Percentiles rank a stretch among this genome's conserved stretches.
phyloP scores from a whole-genome alignment of 2,888 invertebrate species.

The Lithophane leautieri region DNA sequence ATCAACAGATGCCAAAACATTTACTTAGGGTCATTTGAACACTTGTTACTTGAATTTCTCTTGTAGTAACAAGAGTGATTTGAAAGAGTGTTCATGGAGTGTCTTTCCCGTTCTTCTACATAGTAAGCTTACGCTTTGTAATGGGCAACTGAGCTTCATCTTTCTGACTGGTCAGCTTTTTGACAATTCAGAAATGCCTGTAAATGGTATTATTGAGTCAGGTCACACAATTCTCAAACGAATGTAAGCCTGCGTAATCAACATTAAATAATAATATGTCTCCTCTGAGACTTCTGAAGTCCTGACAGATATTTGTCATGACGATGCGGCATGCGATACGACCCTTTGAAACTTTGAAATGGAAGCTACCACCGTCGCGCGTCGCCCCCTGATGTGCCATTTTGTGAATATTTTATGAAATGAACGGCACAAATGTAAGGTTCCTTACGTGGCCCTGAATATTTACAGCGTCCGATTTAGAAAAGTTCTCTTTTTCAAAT shows the following conservation, averaged over 20 bases:
- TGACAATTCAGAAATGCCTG: not conserved
- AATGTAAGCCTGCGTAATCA: not conserved
- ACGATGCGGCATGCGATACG: not conserved
- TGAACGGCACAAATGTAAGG: not conserved
- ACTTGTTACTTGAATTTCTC: not conserved
- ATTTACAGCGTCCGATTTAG: constrained; percentile 8
- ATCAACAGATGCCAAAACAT: not conserved
- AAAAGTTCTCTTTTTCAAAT: not conserved
- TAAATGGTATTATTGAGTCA: not conserved
- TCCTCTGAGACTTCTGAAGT: not conserved
- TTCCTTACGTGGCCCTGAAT: not conserved
- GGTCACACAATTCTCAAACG: not conserved
- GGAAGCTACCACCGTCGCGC: not conserved
- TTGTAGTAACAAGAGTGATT: not conserved
- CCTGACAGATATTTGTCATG: not conserved
- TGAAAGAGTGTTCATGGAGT: not conserved
- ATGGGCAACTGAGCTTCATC: not conserved
- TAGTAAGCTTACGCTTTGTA: not conserved
- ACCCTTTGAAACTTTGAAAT: constrained; percentile 8
- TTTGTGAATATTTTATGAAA: constrained; percentile 11
- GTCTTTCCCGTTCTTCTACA: not conserved
- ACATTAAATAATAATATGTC: not conserved
- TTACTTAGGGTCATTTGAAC: not conserved
- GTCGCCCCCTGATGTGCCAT: constrained; percentile 6
- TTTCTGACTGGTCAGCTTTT: not conserved